Conservation (phyloP, 2,888 invertebrate genomes). For the Lepidocyrtinus sp. region DNA sequence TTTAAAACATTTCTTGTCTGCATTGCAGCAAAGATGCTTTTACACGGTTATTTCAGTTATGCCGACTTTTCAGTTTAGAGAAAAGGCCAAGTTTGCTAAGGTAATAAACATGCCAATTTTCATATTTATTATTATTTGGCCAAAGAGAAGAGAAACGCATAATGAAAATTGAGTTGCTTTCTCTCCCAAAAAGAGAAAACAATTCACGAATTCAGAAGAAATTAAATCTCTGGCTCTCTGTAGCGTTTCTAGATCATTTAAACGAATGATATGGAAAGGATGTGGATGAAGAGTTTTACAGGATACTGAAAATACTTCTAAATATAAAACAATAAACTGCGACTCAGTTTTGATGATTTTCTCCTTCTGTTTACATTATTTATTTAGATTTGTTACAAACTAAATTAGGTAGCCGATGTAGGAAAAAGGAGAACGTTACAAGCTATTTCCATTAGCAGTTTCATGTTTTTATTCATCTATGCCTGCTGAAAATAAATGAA, state of each 20-base stretch:
- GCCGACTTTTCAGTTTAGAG: background rate
- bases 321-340: constrained; percentile 44
- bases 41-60: background rate
- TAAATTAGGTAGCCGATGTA: background rate
- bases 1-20: constrained; percentile 15
- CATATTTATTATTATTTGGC: background rate
- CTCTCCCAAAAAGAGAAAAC: no score
- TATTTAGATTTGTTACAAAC: background rate
- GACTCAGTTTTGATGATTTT: constrained; percentile 28
- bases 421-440: no score
- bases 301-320: no score
- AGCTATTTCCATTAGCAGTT: no score
- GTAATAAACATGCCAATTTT: constrained; percentile 12
- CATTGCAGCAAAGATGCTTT: constrained; percentile 7
- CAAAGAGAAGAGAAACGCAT: constrained; percentile 35
- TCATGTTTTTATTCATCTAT: no score
- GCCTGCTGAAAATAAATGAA: no score
- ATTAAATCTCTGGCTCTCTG: no score
- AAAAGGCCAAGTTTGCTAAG: background rate
- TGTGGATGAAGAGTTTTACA: no score
- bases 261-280: no score
- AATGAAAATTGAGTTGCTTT: constrained; percentile 26
- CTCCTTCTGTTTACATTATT: background rate
- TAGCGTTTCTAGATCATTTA: no score
- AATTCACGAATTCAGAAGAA: no score